These are phyloP conservation scores for Notothenia rossii DNA, from an alignment of 2,113 vertebrate genomes.

Conservation along the genomic window DNA sequence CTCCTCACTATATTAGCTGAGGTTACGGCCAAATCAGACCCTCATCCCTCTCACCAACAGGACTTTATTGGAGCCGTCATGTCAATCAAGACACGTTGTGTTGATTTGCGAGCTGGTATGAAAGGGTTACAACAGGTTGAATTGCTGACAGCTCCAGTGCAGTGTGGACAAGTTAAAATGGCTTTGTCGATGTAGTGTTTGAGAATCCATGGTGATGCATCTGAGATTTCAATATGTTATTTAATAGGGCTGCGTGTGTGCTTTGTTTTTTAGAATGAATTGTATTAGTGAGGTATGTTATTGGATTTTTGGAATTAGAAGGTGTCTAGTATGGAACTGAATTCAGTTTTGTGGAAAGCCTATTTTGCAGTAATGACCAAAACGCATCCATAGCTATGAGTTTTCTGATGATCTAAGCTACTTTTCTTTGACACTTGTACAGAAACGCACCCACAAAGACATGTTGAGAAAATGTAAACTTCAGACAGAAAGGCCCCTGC, in stretches of 20 bases:
- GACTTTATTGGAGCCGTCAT: constrained; percentile 58
- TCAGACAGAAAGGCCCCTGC: not conserved
- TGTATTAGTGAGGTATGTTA: not conserved
- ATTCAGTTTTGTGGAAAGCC: not conserved
- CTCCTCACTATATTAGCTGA: constrained; percentile 22
- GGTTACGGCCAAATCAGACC: constrained; percentile 18
- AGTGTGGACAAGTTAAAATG: not conserved
- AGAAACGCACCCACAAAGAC: not conserved
- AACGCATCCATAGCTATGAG: not conserved
- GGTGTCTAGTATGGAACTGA: not conserved
- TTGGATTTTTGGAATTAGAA: not conserved
- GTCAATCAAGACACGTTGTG: constrained; percentile 35
- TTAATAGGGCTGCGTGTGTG: not conserved
- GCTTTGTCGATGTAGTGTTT: constrained; percentile 2
- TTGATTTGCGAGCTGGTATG: constrained; percentile 43
- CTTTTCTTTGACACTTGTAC: not conserved
- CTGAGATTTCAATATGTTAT: not conserved
- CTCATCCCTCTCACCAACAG: constrained; percentile 21
- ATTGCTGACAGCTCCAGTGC: constrained; percentile 22
- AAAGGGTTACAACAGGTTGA: constrained; percentile 41
- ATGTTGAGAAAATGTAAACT: not conserved
- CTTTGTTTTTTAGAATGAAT: not conserved
- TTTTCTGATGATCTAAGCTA: not conserved
- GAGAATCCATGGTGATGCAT: constrained; percentile 8
- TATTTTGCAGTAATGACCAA: too few species aligned